Conservation (phyloP, 1,140 invertebrate genomes). For the Bradynema listronoti region DNA sequence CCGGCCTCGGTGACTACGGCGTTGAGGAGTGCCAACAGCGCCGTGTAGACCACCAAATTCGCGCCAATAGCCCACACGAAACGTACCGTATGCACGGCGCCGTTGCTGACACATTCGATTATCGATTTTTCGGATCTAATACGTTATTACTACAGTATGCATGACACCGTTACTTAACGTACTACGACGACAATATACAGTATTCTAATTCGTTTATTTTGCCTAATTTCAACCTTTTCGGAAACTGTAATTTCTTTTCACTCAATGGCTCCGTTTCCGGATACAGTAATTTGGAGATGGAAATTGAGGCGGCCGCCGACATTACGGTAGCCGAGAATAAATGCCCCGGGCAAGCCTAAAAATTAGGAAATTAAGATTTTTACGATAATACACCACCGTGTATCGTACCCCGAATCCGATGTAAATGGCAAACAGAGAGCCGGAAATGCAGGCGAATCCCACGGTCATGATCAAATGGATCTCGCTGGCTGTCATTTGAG, state of each 20-base stretch:
- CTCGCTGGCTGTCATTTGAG: constrained; percentile 76
- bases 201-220: too few relatives aligned
- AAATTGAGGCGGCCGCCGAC: constrained; percentile 83
- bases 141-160: constrained; percentile 1
- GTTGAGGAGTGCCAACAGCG: constrained; percentile 76
- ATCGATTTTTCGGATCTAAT: constrained; percentile 78
- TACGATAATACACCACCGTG: not conserved
- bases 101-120: constrained; percentile 75
- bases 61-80: constrained; percentile 78
- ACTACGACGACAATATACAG: not conserved
- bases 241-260: constrained; percentile 38
- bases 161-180: constrained; percentile 64
- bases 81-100: constrained; percentile 66
- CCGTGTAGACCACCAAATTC: constrained; percentile 81
- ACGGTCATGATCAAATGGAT: constrained; percentile 82
- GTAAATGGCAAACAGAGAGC: constrained; percentile 75
- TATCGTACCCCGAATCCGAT: constrained; percentile 40
- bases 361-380: constrained; percentile 5
- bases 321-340: constrained; percentile 81
- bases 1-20: constrained; percentile 73
- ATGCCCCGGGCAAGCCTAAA: constrained; percentile 58
- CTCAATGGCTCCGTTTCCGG: constrained; percentile 71
- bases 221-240: constrained; percentile 36
- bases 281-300: constrained; percentile 79
- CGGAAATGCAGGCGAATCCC: constrained; percentile 86